Evolutionary conservation across 2,797 vertebrate species (phyloP).

Genomic region (Notolepis coatsorum): DNA sequence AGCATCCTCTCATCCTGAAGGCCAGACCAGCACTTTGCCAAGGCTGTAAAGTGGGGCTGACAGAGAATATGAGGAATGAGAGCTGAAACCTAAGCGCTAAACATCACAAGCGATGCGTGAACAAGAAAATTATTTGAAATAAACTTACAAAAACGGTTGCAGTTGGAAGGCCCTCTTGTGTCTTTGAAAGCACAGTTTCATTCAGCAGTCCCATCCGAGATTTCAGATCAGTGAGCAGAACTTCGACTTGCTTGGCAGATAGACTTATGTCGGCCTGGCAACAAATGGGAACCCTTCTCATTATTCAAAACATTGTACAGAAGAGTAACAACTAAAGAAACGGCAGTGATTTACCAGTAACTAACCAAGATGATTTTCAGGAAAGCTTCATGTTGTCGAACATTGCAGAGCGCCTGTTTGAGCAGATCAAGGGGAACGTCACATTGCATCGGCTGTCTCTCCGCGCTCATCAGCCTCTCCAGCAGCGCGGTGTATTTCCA

Average conservation of each 20-base stretch:
- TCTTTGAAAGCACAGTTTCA: slow-evolving; percentile 76
- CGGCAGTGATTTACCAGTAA: neutral
- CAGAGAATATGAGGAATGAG: neutral
- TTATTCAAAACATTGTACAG: neutral
- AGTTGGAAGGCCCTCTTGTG: slow-evolving; percentile 82
- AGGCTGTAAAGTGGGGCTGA: slow-evolving; percentile 87
- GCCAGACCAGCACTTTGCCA: slow-evolving; percentile 85
- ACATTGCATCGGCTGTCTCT: neutral
- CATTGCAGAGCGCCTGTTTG: slow-evolving; percentile 87
- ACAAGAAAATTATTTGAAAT: neutral
- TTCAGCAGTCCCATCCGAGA: slow-evolving; percentile 80
- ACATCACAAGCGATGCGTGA: neutral
- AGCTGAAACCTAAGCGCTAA: neutral
- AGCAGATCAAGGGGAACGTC: slow-evolving; percentile 62
- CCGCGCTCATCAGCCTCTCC: slow-evolving; percentile 70
- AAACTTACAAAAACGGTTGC: slow-evolving; percentile 91
- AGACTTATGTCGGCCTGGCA: slow-evolving; percentile 83
- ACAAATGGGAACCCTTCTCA: neutral
- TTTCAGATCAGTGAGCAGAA: slow-evolving; percentile 76
- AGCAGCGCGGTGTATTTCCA: slow-evolving; percentile 86
- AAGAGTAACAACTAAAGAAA: neutral
- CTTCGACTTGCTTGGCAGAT: slow-evolving; percentile 81
- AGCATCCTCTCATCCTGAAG: slow-evolving; percentile 89
- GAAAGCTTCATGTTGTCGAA: slow-evolving; percentile 89
- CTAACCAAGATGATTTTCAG: slow-evolving; percentile 90